Evolutionary conservation across 2,113 vertebrate genomes (phyloP), one percentile per base, ranked within the genome.

Genomic region (Peucedramus taeniatus): DNA sequence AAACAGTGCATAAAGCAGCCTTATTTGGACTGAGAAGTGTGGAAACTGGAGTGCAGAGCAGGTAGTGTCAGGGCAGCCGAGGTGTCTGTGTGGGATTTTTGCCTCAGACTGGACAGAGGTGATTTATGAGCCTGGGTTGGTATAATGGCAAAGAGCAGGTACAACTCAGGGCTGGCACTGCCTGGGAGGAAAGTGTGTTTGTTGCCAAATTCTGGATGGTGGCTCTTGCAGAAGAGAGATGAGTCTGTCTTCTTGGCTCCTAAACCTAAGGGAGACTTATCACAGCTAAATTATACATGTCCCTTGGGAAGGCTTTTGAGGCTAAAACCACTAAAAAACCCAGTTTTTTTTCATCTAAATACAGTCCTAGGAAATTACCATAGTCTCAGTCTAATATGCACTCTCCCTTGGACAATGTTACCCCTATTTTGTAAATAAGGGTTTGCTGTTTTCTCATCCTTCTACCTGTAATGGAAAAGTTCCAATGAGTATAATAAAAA

Each of bases 291-390:
- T 84, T 87, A 59, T 68, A 71, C 15, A 4, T 26, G 37, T 87
- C 95, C 74, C 69, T 53, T 76, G 70, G 83, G 94, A 80, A 87
- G n/a, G 33, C 7, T 77, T 88, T 79, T 81, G 77, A 93, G 82
- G 91, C 82, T 89, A 93, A 94, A 95, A 87, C 74, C 75, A 69
- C 81, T 84, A 71, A 94, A 89, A 93, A 49, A 4, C 7, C 54
- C 63, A 84, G 79, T 93, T 51, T 45, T 39, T 39, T 69, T 91
- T 86, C 54, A 68, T 83, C 50, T 95, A 89, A 93, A 91, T 83
- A 56, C 75, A 84, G 61, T 47, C 56, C 44, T 89, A 90, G 65
- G 59, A 94, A 94, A 88, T 85, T 50, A 66, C 53, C 4, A 3
- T 40, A 53, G 57, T 70, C 71, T 88, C 59, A 30, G 5, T 78